Base-by-base conservation (phyloP, 1,140 invertebrate species). In the Calosoma granatense region DNA sequence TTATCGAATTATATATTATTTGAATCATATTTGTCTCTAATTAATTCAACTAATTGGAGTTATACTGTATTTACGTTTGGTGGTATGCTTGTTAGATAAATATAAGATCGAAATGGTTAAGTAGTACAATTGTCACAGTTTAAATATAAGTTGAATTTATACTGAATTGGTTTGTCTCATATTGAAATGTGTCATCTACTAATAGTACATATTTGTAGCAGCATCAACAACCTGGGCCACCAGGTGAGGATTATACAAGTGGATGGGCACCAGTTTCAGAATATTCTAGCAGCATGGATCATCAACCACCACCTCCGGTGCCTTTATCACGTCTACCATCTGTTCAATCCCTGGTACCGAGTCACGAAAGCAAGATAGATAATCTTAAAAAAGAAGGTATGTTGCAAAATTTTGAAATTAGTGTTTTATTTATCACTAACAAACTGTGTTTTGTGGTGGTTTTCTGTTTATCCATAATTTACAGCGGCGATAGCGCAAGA, bases 401-500 rank as follows among this genome's bases (percentile, higher is more conserved):
- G 26, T 36, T 36, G 26, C n/a, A n/a, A 59, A 62, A 58, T 60
- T 63, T 4, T 60, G 15, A 62, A 54, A 66, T 53, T 47, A 47
- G 6, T 47, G 41, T 17, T 6, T 47, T 47, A 9, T 47, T 47
- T 12, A 12, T 17, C 9, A 3, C 15, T 4, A 17, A 11, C 4
- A 17, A 47, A 12, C 9, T 47, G 41, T 47, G 3, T 47, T 4
- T 11, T 47, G 4, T 47, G n/a, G 6, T 36, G n/a, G 6, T 6
- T 36, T 36, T 9, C 26, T 36, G n/a, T 47, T 12, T 11, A 47
- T 11, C 9, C 17, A 47, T 4, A 47, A 47, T 47, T 9, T 11
- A 36, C 65, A 74, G 72, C 76, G 80, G 87, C 85, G 47, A 83
- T 90, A 63, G 85, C 86, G 62, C 81, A 87, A 62, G 88, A 90